phyloP scores from a whole-genome alignment of 2,888 invertebrate genomes.

The Auanema sp. region DNA sequence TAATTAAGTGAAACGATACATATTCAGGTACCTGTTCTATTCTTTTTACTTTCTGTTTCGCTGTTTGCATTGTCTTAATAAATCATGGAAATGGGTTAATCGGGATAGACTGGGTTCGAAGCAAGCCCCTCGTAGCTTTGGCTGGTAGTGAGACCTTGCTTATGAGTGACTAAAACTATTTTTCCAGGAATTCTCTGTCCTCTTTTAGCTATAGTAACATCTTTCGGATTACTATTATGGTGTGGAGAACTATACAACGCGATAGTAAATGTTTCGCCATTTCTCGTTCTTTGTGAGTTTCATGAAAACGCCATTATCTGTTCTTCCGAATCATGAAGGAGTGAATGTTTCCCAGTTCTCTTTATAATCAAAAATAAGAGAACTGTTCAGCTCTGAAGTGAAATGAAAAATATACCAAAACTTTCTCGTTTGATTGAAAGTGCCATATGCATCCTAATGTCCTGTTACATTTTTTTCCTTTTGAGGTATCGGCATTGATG shows the following conservation, averaged over 20 bases:
- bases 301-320: too few species aligned
- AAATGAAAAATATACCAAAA: background rate
- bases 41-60: conserved; percentile 56
- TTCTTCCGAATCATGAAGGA: too few species aligned
- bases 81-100: conserved; percentile 44
- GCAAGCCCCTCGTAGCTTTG: conserved; percentile 57
- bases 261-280: conserved; percentile 63
- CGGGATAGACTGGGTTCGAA: conserved; percentile 60
- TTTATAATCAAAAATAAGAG: background rate
- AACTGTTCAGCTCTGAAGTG: background rate
- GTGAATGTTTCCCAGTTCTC: background rate
- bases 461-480: too few species aligned
- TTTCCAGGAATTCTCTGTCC: conserved; percentile 52
- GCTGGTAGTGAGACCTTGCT: conserved; percentile 34
- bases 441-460: too few species aligned
- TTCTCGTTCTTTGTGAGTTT: conserved; percentile 56
- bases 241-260: conserved; percentile 58
- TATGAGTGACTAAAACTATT: background rate
- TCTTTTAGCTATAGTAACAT: conserved; percentile 54
- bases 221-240: conserved; percentile 61
- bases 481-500: conserved; percentile 90
- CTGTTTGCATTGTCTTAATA: conserved; percentile 57
- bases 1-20: background rate
- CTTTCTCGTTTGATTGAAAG: background rate
- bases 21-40: conserved; percentile 43